These are phyloP conservation scores for Crotophaga sulcirostris DNA, from an alignment of 2,113 vertebrate genomes.

Conservation along the genomic window DNA sequence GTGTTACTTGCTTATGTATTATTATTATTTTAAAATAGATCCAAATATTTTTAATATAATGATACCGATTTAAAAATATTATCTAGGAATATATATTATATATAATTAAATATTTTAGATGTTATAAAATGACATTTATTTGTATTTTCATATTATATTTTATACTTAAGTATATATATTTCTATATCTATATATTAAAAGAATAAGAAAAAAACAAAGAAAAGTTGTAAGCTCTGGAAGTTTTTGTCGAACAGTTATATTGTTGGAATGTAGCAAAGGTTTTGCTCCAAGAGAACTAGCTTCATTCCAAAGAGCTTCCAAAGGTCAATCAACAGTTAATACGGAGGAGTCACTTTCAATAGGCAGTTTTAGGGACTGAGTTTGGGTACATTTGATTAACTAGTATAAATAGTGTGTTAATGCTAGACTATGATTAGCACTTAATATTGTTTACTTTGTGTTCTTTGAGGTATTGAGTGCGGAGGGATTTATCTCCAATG, in stretches of 20 bases:
- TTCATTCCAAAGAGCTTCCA: not conserved
- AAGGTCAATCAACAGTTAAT: not conserved
- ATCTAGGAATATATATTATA: not conserved
- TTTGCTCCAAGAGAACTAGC: not conserved
- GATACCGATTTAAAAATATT: not conserved
- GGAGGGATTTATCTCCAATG: not conserved
- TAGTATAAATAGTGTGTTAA: not conserved
- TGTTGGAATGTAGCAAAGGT: not conserved
- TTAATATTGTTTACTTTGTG: not conserved
- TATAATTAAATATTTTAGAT: not conserved
- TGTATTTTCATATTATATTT: not conserved
- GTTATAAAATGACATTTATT: not conserved
- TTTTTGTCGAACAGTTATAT: not conserved
- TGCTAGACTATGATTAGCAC: not conserved
- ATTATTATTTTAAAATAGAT: not conserved
- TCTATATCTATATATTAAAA: not conserved
- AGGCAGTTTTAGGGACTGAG: not conserved
- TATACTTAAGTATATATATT: not conserved
- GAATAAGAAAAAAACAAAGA: not conserved
- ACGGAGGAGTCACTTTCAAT: not conserved
- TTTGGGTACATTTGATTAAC: not conserved
- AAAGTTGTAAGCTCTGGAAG: not conserved
- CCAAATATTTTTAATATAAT: not conserved
- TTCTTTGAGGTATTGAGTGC: not conserved
- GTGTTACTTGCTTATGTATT: not conserved